A percentile compares a stretch with the other conserved stretches of the same genome.
Evolutionary conservation across 1,140 invertebrate genomes (phyloP).

Genomic region (Camponotus pennsylvanicus): DNA sequence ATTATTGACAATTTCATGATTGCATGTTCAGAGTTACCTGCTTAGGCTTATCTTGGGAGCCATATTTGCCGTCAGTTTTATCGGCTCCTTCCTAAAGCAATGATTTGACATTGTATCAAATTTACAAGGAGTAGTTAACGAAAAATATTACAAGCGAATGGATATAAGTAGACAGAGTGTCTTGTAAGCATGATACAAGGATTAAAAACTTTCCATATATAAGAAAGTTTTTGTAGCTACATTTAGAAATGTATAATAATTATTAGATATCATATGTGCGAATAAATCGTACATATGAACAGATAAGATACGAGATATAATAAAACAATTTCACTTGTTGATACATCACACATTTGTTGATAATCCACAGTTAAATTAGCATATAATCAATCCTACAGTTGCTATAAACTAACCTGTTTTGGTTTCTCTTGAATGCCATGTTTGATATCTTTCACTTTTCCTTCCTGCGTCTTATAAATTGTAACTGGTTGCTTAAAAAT

Average conservation of each 20-base stretch:
- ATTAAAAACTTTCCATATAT: background rate
- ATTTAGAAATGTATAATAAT: conserved; percentile 21
- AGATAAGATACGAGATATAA: background rate
- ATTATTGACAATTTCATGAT: conserved; percentile 70
- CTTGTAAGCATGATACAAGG: background rate
- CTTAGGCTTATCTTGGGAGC: conserved; percentile 96
- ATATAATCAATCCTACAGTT: background rate
- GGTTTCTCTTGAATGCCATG: conserved; percentile 97
- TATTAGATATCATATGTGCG: conserved; percentile 20
- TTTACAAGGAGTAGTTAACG: conserved; percentile 56
- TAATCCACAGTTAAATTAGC: background rate
- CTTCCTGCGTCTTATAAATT: conserved; percentile 95
- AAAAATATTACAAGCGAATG: conserved; percentile 50
- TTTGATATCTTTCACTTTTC: conserved; percentile 96
- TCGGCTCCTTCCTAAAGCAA: conserved; percentile 84
- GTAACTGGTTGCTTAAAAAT: conserved; percentile 99
- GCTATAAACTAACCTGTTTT: conserved; percentile 90
- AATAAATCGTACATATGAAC: background rate
- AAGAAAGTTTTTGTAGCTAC: background rate
- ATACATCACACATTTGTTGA: background rate
- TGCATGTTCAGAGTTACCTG: conserved; percentile 87
- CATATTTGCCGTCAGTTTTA: conserved; percentile 95
- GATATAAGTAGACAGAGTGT: background rate
- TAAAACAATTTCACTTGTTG: conserved; percentile 23
- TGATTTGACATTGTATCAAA: conserved; percentile 78